These are phyloP conservation scores for Apamea monoglypha DNA, from an alignment of 2,888 invertebrate genomes.

Conservation along the genomic window DNA sequence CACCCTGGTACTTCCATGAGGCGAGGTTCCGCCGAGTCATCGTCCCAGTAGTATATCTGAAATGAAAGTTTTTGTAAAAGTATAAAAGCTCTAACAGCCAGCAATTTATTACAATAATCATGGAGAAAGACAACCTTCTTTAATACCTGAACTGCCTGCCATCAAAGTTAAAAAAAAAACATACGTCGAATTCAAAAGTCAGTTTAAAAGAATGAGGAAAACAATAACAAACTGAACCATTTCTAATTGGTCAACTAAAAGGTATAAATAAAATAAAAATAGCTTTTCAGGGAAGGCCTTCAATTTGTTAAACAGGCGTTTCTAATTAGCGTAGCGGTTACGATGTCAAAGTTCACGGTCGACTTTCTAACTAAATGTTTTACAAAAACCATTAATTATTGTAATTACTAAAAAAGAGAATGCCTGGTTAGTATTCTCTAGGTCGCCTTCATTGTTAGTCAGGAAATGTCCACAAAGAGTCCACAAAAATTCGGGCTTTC, in stretches of 20 bases:
- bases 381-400: constrained; percentile 33
- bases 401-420: constrained; percentile 26
- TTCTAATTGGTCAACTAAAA: constrained; percentile 14
- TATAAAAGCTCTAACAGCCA: not conserved
- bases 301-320: constrained; percentile 29
- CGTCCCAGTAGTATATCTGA: constrained; percentile 90
- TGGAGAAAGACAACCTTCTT: not conserved
- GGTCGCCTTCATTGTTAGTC: constrained; percentile 17
- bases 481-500: not conserved
- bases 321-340: constrained; percentile 22
- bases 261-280: constrained; percentile 11
- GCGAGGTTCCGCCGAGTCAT: constrained; percentile 87
- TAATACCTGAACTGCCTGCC: not conserved
- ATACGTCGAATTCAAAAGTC: not conserved
- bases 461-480: not conserved
- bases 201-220: constrained; percentile 24
- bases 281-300: constrained; percentile 24
- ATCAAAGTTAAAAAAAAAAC: not conserved
- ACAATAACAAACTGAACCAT: not conserved
- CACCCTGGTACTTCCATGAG: constrained; percentile 90
- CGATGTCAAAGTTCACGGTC: constrained; percentile 31
- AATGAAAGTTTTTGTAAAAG: constrained; percentile 53
- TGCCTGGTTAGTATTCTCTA: constrained; percentile 38
- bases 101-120: not conserved
- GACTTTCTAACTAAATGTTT: constrained; percentile 35